Conservation (phyloP, 2,888 invertebrate genomes). For the Phasia obesa region DNA sequence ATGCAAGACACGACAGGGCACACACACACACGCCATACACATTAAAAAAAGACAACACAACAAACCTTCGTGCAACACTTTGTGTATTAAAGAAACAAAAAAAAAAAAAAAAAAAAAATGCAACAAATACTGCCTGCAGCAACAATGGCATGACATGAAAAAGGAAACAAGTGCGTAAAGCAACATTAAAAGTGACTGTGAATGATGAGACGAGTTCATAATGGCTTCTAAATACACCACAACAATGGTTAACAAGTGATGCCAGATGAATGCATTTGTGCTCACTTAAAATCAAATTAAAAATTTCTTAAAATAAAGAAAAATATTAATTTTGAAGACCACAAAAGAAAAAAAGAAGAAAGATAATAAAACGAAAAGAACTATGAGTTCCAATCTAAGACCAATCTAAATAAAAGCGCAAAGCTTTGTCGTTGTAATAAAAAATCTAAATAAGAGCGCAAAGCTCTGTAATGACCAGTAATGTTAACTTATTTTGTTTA, state of each 20-base stretch:
- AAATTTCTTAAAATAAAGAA: not conserved
- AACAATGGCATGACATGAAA: not conserved
- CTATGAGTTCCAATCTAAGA: too few species aligned
- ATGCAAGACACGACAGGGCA: slow-evolving; percentile 16
- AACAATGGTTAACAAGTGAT: not conserved
- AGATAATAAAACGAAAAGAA: too few species aligned
- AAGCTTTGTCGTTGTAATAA: too few species aligned
- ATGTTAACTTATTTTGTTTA: too few species aligned
- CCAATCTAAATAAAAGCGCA: too few species aligned
- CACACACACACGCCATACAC: not conserved
- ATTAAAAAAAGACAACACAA: not conserved
- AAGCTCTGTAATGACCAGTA: too few species aligned
- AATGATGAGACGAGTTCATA: not conserved
- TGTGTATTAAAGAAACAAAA: too few species aligned
- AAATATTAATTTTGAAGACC: too few species aligned
- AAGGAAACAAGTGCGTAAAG: slow-evolving; percentile 18
- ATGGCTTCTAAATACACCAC: not conserved
- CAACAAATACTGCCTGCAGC: slow-evolving; percentile 39
- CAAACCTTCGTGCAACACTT: slow-evolving; percentile 11
- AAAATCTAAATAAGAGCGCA: too few species aligned
- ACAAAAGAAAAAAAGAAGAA: too few species aligned
- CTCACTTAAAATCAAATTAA: not conserved
- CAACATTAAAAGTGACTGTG: not conserved
- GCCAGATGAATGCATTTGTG: not conserved
- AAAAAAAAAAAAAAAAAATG: slow-evolving; percentile 14